A percentile compares a stretch with the other conserved stretches of the same genome.
phyloP scores from a whole-genome alignment of 2,113 vertebrate genomes.

The Anolis carolinensis region DNA sequence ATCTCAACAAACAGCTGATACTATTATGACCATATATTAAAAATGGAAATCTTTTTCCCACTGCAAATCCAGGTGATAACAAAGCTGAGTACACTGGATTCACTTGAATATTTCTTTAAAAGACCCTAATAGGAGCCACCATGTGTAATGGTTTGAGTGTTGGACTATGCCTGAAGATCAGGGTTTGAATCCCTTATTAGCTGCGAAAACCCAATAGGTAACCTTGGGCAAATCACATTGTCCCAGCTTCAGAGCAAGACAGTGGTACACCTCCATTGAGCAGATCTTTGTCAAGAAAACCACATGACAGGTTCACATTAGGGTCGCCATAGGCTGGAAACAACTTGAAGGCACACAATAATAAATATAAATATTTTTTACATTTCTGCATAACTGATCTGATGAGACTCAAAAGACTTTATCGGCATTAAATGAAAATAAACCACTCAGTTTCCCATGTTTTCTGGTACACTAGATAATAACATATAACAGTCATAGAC shows the following conservation, averaged over 20 bases:
- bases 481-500: background rate
- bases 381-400: fast-evolving
- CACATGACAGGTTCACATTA: too few relatives aligned
- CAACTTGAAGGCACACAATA: too few relatives aligned
- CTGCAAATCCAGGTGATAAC: background rate
- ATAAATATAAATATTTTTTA: background rate
- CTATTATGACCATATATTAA: background rate
- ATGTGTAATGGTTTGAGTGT: too few relatives aligned
- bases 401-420: background rate
- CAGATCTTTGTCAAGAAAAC: too few relatives aligned
- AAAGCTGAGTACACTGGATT: background rate
- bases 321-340: too few relatives aligned
- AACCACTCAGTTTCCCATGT: background rate
- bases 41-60: background rate
- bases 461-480: background rate
- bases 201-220: too few relatives aligned
- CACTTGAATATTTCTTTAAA: background rate
- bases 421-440: background rate
- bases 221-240: too few relatives aligned
- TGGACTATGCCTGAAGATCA: too few relatives aligned
- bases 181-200: too few relatives aligned
- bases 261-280: too few relatives aligned
- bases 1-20: background rate
- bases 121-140: background rate
- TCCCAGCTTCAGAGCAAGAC: too few relatives aligned